Evolutionary conservation across 2,113 vertebrate species (phyloP).

Genomic region (Micronisus gabar): DNA sequence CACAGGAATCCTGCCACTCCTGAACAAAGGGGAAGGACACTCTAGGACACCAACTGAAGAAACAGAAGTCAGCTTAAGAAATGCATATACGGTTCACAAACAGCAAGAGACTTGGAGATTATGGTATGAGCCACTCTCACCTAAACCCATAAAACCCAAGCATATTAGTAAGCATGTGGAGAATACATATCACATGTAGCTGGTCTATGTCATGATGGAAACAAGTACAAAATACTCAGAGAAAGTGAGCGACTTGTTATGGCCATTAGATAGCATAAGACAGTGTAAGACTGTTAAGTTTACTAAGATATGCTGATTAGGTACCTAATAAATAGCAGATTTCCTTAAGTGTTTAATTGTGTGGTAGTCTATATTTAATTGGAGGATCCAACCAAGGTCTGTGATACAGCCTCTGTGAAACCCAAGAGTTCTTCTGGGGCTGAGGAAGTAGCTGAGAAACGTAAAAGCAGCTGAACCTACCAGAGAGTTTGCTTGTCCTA

Average conservation of each 20-base stretch:
- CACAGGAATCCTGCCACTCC: not conserved
- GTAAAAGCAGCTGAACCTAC: conserved; percentile 59
- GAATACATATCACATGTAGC: not conserved
- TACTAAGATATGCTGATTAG: not conserved
- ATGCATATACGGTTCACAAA: fast-evolving
- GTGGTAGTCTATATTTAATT: not conserved
- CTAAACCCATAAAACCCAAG: not conserved
- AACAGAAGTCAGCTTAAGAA: not conserved
- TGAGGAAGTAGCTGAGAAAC: not conserved
- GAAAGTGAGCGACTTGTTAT: not conserved
- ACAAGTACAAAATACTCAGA: not conserved
- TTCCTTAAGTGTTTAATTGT: not conserved
- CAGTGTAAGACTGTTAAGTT: not conserved
- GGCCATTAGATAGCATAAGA: not conserved
- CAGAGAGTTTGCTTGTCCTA: conserved; percentile 88
- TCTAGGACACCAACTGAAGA: not conserved
- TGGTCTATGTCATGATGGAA: not conserved
- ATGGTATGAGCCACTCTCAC: not conserved
- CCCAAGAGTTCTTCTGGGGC: not conserved
- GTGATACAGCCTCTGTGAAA: not conserved
- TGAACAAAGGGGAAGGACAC: not conserved
- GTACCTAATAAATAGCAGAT: not conserved
- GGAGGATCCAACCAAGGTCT: not conserved
- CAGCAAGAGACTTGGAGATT: not conserved
- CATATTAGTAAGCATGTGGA: not conserved